Conservation (phyloP, 1,140 invertebrate genomes). For the Drosophila neocordata region DNA sequence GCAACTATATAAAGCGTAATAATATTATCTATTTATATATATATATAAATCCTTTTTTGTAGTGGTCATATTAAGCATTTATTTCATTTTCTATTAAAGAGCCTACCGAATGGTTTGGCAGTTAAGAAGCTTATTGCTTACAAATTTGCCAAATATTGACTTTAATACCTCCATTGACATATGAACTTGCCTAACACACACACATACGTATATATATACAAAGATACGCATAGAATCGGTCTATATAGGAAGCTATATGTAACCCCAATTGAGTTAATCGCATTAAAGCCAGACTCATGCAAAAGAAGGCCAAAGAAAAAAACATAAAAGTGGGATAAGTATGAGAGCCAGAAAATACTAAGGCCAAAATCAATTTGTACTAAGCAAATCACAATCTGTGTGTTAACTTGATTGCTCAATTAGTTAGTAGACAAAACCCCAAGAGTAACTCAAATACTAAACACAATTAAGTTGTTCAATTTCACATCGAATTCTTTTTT, state of each 20-base stretch:
- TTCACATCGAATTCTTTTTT: constrained; percentile 60
- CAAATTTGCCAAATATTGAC: constrained; percentile 7
- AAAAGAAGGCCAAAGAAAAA: constrained; percentile 4
- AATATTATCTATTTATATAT: neutral
- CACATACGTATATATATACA: neutral
- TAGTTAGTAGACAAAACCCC: neutral
- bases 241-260: constrained; percentile 43
- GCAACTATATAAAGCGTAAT: neutral
- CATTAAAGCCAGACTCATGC: constrained; percentile 51
- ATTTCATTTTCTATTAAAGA: neutral
- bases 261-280: constrained; percentile 67
- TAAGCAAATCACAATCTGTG: constrained; percentile 11
- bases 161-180: constrained; percentile 62
- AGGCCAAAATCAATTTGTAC: constrained; percentile 2
- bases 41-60: neutral
- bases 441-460: constrained; percentile 12
- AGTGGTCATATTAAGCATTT: neutral
- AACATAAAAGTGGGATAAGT: neutral
- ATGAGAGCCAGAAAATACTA: neutral
- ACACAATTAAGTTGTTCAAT: constrained; percentile 22
- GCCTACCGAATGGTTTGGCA: neutral
- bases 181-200: constrained; percentile 12
- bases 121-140: neutral
- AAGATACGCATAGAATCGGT: constrained; percentile 50
- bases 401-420: constrained; percentile 7